Conservation (phyloP, 2,797 vertebrate species). For the Xenentodon cancila region DNA sequence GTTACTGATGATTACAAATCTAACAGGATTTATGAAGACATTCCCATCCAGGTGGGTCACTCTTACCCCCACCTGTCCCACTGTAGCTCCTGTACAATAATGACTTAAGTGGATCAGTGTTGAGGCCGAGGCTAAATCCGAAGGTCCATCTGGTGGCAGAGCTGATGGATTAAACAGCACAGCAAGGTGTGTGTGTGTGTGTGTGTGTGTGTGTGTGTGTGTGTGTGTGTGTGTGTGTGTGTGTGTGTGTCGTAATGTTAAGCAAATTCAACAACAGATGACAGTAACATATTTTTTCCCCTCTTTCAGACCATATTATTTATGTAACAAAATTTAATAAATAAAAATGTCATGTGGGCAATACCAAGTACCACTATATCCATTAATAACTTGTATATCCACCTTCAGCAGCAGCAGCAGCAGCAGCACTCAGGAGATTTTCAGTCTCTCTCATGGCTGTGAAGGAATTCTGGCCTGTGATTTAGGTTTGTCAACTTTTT, state of each 20-base stretch:
- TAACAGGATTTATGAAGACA: constrained; percentile 30
- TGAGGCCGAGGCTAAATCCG: constrained; percentile 69
- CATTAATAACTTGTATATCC: too few relatives aligned
- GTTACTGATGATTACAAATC: constrained; percentile 25
- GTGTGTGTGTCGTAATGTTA: neutral
- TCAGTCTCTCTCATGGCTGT: too few relatives aligned
- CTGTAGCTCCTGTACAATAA: constrained; percentile 62
- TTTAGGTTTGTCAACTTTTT: too few relatives aligned
- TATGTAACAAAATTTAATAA: too few relatives aligned
- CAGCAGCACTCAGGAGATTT: too few relatives aligned
- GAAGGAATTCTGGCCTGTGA: too few relatives aligned
- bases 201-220: neutral
- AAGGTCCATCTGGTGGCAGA: constrained; percentile 76
- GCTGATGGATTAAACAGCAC: constrained; percentile 68
- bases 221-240: neutral
- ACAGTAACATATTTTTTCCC: too few relatives aligned
- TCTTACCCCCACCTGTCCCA: constrained; percentile 29
- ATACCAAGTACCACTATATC: too few relatives aligned
- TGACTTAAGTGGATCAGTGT: constrained; percentile 82
- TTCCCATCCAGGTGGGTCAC: constrained; percentile 34
- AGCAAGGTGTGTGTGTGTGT: constrained; percentile 20
- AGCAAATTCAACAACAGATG: too few relatives aligned
- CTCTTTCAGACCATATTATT: too few relatives aligned
- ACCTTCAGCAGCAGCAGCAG: too few relatives aligned
- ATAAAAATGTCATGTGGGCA: too few relatives aligned